Base-by-base conservation (phyloP, 2,888 invertebrate species). In the Osedax fenrisi region DNA sequence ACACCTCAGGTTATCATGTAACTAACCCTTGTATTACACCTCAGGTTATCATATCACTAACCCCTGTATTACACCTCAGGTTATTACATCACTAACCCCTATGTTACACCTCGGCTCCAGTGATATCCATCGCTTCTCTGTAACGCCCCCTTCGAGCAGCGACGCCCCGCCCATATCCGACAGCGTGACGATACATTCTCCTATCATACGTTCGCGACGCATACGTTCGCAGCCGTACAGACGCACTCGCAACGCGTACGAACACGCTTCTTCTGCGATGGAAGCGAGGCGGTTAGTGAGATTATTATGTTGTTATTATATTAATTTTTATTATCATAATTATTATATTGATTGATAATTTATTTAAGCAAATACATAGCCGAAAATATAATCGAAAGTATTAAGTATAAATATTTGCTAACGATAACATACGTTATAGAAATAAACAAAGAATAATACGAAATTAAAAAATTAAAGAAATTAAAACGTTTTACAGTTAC, bases 161-260 rank as follows among this genome's bases (percentile, higher is more conserved):
- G 91, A 89, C 62, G 92, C 90, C 17, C 41, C 41, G 41, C 41
- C 41, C 41, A 41, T 41, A 41, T 41, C 41, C 10, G 41, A 5
- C 85, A 95, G 94, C 82, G 91, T 91, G 76, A 95, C 90, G 76
- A 92, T 88, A 41, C 91, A 90, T 85, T 95, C 95, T 13, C 94
- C 94, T 72, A 95, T 89, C 80, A 95, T 88, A 73, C 94, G 88
- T 84, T 94, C 94, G 70, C 94, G 88, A 23, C 94, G 89, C 91
- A 95, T 92, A 79, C 94, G 88, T 82, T 94, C 94, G 85, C 93
- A 91, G 61, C 93, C 91, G 83, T 94, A 95, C 71, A 95, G 88
- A 68, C 95, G 89, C 79, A 95, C 89, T 74, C 95, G 88, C 2
- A 95, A 87, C 0, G 94, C 94, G 88, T 94, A 90, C 22, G 92